Evolutionary conservation across 2,113 vertebrate species (phyloP).

Genomic region (Microcebus murinus): DNA sequence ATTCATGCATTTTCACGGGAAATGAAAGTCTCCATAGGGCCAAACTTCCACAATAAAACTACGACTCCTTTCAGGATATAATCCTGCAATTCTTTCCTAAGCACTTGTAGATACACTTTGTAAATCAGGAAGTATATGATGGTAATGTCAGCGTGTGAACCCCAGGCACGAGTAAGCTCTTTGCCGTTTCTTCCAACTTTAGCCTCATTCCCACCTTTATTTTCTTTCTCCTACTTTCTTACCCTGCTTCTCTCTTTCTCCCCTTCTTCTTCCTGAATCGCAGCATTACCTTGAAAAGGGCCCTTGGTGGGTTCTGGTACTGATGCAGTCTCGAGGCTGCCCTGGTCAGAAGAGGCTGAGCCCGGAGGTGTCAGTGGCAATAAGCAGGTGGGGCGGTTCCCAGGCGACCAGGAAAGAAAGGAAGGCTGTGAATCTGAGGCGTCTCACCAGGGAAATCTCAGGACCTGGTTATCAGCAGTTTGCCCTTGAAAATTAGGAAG

Average conservation of each 20-base stretch:
- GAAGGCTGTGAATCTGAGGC: neutral
- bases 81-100: neutral
- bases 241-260: neutral
- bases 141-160: neutral
- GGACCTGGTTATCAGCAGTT: neutral
- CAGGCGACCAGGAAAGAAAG: neutral
- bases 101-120: neutral
- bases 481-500: neutral
- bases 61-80: neutral
- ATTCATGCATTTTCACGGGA: neutral
- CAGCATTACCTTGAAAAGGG: neutral
- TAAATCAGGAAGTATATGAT: neutral
- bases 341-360: neutral
- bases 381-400: neutral
- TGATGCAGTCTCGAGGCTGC: neutral
- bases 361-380: neutral
- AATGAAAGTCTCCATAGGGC: neutral
- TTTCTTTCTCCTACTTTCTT: neutral
- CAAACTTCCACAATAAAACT: neutral
- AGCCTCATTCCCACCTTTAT: neutral
- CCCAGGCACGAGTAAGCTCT: neutral
- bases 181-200: neutral
- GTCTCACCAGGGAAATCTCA: neutral
- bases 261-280: neutral
- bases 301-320: neutral